These are phyloP conservation scores for Meriones unguiculatus DNA, from an alignment of 2,113 vertebrate genomes.

Conservation along the genomic window DNA sequence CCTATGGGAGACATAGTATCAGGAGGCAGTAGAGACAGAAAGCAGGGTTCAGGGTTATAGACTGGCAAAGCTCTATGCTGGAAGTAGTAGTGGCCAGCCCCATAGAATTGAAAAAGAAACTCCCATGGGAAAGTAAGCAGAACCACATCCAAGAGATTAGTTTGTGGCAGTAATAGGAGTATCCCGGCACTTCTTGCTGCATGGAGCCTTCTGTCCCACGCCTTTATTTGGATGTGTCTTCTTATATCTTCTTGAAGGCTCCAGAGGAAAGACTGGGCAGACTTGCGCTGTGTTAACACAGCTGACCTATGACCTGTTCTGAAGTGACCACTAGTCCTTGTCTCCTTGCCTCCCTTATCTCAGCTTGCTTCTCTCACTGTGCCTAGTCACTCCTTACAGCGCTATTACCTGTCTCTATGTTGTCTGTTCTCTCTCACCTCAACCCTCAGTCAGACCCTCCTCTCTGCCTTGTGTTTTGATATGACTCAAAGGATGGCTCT, in stretches of 20 bases:
- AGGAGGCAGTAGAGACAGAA: background rate
- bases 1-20: background rate
- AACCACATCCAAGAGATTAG: background rate
- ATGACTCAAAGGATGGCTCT: background rate
- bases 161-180: background rate
- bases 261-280: background rate
- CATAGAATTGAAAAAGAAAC: background rate
- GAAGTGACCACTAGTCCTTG: accelerated
- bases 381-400: background rate
- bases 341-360: background rate
- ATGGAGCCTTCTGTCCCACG: background rate
- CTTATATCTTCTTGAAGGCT: background rate
- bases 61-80: accelerated
- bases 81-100: background rate
- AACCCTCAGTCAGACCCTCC: background rate
- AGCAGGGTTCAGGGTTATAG: background rate
- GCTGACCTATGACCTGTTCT: background rate
- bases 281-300: background rate
- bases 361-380: background rate
- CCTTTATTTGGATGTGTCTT: accelerated
- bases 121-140: background rate
- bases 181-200: background rate
- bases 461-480: background rate
- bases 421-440: background rate
- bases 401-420: too few species aligned